Percentiles rank a stretch among this genome's conserved stretches.
These are phyloP conservation scores for Aphelinus atriplicis DNA, from an alignment of 1,140 invertebrate genomes.

Conservation along the genomic window DNA sequence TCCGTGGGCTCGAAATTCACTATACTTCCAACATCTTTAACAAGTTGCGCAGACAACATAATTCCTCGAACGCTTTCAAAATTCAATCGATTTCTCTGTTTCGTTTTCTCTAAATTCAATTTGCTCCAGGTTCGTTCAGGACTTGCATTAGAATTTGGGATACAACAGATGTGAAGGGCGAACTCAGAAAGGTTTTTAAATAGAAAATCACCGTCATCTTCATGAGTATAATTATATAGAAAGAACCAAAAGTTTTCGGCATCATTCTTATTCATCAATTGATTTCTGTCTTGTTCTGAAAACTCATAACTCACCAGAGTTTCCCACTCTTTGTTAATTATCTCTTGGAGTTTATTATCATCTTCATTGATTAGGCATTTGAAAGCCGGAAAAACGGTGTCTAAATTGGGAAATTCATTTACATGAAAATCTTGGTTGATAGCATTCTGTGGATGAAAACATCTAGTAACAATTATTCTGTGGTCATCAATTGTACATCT, in stretches of 20 bases:
- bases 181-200: background rate
- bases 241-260: background rate
- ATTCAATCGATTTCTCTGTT: background rate
- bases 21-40: background rate
- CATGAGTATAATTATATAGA: background rate
- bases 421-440: too few relatives aligned
- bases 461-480: too few relatives aligned
- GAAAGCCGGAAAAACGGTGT: background rate
- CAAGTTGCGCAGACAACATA: background rate
- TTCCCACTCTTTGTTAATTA: background rate
- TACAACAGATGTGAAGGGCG: background rate
- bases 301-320: background rate
- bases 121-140: slow-evolving; percentile 7
- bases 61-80: background rate
- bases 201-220: background rate
- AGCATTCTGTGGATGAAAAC: too few relatives aligned
- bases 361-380: background rate
- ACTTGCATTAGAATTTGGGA: slow-evolving; percentile 5
- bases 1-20: slow-evolving; percentile 9
- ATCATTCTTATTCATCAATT: too few relatives aligned
- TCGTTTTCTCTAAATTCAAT: slow-evolving; percentile 1
- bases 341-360: background rate
- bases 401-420: too few relatives aligned
- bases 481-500: too few relatives aligned
- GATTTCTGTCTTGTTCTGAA: background rate